These are phyloP conservation scores for Scaptomyza polygonia DNA, from an alignment of 2,888 invertebrate genomes.

Conservation along the genomic window DNA sequence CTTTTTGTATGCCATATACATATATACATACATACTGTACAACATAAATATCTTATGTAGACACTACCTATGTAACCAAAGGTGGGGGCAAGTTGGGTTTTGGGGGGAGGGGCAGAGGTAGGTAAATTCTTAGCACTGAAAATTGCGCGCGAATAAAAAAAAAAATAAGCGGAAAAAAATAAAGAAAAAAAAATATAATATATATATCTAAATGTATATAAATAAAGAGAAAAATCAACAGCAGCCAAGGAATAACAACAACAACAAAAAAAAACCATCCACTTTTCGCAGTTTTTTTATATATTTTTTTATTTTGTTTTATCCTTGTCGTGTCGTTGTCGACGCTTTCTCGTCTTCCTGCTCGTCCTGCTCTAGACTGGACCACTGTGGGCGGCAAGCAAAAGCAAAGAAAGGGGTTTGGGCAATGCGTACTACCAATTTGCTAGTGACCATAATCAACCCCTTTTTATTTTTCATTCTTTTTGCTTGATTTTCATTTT, in stretches of 20 bases:
- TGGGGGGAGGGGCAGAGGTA: conserved; percentile 10
- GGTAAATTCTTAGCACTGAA: conserved; percentile 57
- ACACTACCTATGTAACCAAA: conserved; percentile 18
- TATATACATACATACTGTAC: conserved; percentile 12
- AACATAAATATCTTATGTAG: conserved; percentile 57
- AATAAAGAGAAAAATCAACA: conserved; percentile 58
- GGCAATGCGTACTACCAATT: conserved; percentile 67
- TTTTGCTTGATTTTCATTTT: conserved; percentile 26
- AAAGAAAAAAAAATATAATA: conserved; percentile 30
- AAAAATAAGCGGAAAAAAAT: conserved; percentile 18
- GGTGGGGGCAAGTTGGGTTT: neutral
- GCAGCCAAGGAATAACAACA: conserved; percentile 42
- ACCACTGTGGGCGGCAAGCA: conserved; percentile 8
- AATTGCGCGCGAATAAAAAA: conserved; percentile 70
- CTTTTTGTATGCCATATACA: neutral
- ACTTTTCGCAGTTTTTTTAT: conserved; percentile 59
- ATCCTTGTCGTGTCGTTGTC: conserved; percentile 61
- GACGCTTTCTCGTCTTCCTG: conserved; percentile 36
- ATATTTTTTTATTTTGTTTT: conserved; percentile 46
- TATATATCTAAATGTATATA: conserved; percentile 21
- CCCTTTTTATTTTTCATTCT: conserved; percentile 56
- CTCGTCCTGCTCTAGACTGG: conserved; percentile 8
- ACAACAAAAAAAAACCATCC: conserved; percentile 61
- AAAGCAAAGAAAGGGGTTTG: neutral
- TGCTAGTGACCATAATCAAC: conserved; percentile 78